Percentiles rank a stretch among this genome's conserved stretches.
Evolutionary conservation across 2,797 vertebrate genomes (phyloP).

Genomic region (Betta splendens): DNA sequence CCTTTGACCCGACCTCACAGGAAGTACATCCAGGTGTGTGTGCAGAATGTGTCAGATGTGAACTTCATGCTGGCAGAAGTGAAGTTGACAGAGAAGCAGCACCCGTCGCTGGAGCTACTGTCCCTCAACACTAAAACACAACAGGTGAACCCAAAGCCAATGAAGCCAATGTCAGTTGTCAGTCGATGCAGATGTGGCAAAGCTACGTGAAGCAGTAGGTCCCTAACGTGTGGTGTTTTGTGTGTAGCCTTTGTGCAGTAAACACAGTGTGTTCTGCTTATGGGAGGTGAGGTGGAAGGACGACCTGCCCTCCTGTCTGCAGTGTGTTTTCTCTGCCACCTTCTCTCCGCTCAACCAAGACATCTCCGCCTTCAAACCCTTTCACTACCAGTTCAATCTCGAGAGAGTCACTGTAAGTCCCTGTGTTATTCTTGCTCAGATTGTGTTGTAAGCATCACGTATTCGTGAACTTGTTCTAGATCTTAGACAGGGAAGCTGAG

Average conservation of each 20-base stretch:
- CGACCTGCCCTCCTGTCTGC: slow-evolving; percentile 84
- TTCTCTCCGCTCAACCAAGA: slow-evolving; percentile 85
- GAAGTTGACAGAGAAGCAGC: slow-evolving; percentile 79
- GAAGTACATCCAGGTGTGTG: slow-evolving; percentile 94
- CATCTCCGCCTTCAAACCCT: slow-evolving; percentile 85
- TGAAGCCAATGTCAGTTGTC: neutral
- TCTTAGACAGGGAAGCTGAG: neutral
- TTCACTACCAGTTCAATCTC: slow-evolving; percentile 89
- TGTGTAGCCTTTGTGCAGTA: slow-evolving; percentile 85
- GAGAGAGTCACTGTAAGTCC: slow-evolving; percentile 87
- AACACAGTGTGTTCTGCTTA: slow-evolving; percentile 91
- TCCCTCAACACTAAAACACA: slow-evolving; percentile 84
- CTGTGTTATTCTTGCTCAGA: neutral
- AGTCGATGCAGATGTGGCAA: neutral
- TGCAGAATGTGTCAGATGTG: slow-evolving; percentile 92
- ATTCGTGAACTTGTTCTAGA: too few relatives aligned
- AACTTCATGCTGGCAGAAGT: slow-evolving; percentile 88
- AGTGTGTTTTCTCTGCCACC: slow-evolving; percentile 87
- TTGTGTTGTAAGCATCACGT: neutral
- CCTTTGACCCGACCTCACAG: slow-evolving; percentile 72
- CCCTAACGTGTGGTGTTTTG: neutral
- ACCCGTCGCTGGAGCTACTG: slow-evolving; percentile 78
- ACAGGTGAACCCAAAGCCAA: slow-evolving; percentile 79
- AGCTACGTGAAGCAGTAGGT: neutral
- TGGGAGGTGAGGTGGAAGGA: slow-evolving; percentile 92